Evolutionary conservation across 1,140 invertebrate species (phyloP).

Genomic region (Drosophila biarmipes): DNA sequence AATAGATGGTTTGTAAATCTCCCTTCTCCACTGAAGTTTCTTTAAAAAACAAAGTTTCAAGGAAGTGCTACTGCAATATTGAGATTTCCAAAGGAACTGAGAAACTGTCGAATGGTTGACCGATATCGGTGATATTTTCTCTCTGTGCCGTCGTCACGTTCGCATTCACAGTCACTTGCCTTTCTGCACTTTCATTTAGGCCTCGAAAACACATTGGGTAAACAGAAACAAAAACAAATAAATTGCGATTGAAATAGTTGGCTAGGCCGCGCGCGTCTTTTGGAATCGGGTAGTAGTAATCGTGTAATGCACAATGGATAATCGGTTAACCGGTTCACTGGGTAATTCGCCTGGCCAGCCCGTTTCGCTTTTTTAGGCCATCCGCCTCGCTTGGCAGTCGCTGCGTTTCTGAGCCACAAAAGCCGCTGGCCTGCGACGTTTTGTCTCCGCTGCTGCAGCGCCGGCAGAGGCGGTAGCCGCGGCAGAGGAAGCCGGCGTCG

Average conservation of each 20-base stretch:
- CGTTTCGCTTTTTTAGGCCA: conserved; percentile 43
- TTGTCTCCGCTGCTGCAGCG: conserved; percentile 49
- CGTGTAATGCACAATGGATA: conserved; percentile 8
- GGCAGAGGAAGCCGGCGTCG: conserved; percentile 9
- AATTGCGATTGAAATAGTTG: conserved; percentile 25
- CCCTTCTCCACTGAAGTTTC: too few relatives aligned
- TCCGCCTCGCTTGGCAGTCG: conserved; percentile 80
- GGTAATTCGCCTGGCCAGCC: conserved; percentile 24
- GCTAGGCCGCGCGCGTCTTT: background rate
- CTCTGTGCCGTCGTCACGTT: conserved; percentile 41
- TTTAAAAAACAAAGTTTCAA: too few relatives aligned
- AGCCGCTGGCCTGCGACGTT: conserved; percentile 73
- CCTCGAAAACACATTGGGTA: conserved; percentile 25
- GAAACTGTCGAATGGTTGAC: background rate
- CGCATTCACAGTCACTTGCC: conserved; percentile 32
- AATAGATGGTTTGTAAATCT: too few relatives aligned
- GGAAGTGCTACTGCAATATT: too few relatives aligned
- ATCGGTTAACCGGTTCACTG: conserved; percentile 25
- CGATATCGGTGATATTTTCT: background rate
- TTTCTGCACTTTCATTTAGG: conserved; percentile 69
- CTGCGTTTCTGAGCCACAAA: conserved; percentile 80
- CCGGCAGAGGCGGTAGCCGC: conserved; percentile 12
- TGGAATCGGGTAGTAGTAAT: conserved; percentile 7
- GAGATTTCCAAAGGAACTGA: background rate
- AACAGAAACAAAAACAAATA: conserved; percentile 38